These are phyloP conservation scores for Halocynthia aurantium DNA, from an alignment of 23 tunicate genomes.

Conservation along the genomic window DNA sequence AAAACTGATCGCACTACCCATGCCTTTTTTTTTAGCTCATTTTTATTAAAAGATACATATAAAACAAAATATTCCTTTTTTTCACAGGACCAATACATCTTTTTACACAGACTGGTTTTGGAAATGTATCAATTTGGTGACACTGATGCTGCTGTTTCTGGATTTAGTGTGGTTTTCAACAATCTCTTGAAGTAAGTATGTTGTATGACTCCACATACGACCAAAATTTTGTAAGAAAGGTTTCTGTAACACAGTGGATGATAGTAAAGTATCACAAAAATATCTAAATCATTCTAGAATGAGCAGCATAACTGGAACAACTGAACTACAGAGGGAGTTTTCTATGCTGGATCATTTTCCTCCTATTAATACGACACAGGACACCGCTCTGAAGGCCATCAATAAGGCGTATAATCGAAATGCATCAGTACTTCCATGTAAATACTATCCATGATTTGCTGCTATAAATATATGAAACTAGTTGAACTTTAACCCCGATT, in stretches of 20 bases:
- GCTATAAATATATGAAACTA: background rate
- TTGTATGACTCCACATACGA: too few relatives aligned
- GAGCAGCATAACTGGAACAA: too few relatives aligned
- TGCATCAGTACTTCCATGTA: slow-evolving; percentile 23
- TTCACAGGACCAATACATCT: slow-evolving; percentile 47
- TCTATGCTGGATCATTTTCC: slow-evolving; percentile 3
- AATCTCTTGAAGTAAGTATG: background rate
- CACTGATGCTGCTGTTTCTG: slow-evolving; percentile 41
- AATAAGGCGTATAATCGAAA: slow-evolving; percentile 4
- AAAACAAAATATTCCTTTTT: background rate
- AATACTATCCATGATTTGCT: background rate
- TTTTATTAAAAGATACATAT: background rate
- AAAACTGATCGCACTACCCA: too few relatives aligned
- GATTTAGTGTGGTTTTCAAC: slow-evolving; percentile 13
- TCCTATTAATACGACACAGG: slow-evolving; percentile 19
- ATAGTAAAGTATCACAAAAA: too few relatives aligned
- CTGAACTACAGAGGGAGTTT: background rate
- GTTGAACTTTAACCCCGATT: too few relatives aligned
- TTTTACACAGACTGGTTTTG: slow-evolving; percentile 47
- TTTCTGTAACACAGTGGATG: too few relatives aligned
- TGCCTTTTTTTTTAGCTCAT: too few relatives aligned
- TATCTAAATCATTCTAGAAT: too few relatives aligned
- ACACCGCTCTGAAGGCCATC: slow-evolving; percentile 4
- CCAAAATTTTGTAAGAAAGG: too few relatives aligned
- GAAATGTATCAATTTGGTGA: slow-evolving; percentile 30